These are phyloP conservation scores for Masnerella sp. DNA, from an alignment of 2,888 invertebrate species.

Conservation along the genomic window DNA sequence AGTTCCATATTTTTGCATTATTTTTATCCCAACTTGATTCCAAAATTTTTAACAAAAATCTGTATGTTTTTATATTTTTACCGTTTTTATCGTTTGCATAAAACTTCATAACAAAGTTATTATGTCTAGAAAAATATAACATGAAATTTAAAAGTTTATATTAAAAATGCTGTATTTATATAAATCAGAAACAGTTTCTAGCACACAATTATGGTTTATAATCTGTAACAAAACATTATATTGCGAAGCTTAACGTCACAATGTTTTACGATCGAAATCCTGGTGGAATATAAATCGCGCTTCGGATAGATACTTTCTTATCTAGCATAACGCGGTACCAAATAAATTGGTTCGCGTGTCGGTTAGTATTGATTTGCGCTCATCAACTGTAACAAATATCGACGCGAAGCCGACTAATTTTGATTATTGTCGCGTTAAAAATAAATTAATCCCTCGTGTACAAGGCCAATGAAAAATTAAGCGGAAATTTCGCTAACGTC, in stretches of 20 bases:
- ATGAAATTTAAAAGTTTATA: no score
- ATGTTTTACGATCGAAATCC: slow-evolving; percentile 13
- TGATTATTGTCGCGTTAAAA: slow-evolving; percentile 34
- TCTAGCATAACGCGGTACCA: slow-evolving; percentile 10
- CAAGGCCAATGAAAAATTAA: slow-evolving; percentile 23
- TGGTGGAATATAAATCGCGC: slow-evolving; percentile 14
- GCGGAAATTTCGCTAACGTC: slow-evolving; percentile 11
- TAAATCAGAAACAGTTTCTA: no score
- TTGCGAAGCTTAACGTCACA: slow-evolving; percentile 22
- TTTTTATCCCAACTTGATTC: no score
- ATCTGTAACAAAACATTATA: slow-evolving; percentile 6
- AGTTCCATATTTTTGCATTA: no score
- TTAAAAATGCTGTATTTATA: no score
- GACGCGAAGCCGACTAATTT: slow-evolving; percentile 31
- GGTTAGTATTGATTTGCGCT: slow-evolving; percentile 41
- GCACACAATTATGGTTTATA: no score
- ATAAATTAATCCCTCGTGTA: slow-evolving; percentile 31
- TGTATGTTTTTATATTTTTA: no score
- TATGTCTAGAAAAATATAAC: no score
- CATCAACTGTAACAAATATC: slow-evolving; percentile 35
- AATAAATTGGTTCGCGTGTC: slow-evolving; percentile 30
- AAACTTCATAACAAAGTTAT: no score
- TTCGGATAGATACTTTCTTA: slow-evolving; percentile 18
- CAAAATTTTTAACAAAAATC: no score
- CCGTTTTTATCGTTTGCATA: no score